phyloP scores from a whole-genome alignment of 1,140 invertebrate species.

The Planococcus citri region DNA sequence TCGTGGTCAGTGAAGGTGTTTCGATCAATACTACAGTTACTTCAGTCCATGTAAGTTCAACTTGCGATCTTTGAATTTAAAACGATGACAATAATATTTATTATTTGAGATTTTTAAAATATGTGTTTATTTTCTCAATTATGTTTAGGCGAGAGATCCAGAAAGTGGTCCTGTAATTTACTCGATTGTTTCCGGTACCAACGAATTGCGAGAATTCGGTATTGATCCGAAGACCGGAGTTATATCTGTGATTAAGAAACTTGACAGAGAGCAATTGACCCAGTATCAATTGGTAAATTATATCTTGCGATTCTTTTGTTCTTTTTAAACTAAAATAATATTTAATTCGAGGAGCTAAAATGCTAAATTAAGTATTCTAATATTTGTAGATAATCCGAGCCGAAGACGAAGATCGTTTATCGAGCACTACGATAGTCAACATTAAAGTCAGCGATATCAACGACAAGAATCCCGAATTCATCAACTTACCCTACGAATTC shows the following conservation, averaged over 20 bases:
- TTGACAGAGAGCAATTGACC: conserved; percentile 75
- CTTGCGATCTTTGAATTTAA: too few species aligned
- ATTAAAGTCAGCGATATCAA: conserved; percentile 83
- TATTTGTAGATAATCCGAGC: conserved; percentile 62
- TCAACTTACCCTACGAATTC: conserved; percentile 60
- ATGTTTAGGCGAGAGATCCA: conserved; percentile 62
- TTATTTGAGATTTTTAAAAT: background rate
- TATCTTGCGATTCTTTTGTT: too few species aligned
- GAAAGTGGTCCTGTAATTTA: conserved; percentile 78
- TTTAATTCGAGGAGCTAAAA: too few species aligned
- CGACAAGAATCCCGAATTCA: conserved; percentile 75
- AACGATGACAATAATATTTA: too few species aligned
- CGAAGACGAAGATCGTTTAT: conserved; percentile 69
- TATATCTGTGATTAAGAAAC: conserved; percentile 64
- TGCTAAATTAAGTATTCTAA: too few species aligned
- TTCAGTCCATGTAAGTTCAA: background rate
- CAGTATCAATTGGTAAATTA: conserved; percentile 62
- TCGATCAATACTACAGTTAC: conserved; percentile 71
- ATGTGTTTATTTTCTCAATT: conserved; percentile 23
- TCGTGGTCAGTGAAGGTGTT: conserved; percentile 74
- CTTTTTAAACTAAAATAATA: background rate
- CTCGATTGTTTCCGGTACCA: conserved; percentile 69
- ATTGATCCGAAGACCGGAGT: conserved; percentile 69
- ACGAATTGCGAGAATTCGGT: conserved; percentile 69
- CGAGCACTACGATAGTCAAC: conserved; percentile 67